Evolutionary conservation across 2,888 invertebrate species (phyloP), one percentile per base, ranked within the genome.

Genomic region (Biston stratarius): DNA sequence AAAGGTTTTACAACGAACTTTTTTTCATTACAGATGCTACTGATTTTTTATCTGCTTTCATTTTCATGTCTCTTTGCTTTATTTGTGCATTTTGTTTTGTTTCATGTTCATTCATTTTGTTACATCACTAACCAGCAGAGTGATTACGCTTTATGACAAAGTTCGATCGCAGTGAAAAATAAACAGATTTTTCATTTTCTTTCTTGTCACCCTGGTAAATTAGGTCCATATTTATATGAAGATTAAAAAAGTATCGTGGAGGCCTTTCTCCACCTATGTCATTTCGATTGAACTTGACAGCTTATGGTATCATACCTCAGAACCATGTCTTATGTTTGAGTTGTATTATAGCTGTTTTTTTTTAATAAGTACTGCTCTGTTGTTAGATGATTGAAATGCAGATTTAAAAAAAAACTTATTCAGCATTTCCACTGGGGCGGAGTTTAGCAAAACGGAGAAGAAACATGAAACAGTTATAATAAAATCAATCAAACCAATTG

Each of bases 51-150:
- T 51, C 34, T 51, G 45, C 45, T 45, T 55, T 42, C 42, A 44
- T 33, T n/a, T 12, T n/a, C 40, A 40, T 44, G 24, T 36, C 49
- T 51, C 34, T 40, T 49, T 55, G 47, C 42, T 47, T 52, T 55
- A 40, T n/a, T 24, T 55, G 45, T 62, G 44, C 15, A 12, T 53
- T 45, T 53, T 58, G 52, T 52, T 56, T 58, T 45, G 40, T 14
- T 34, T 64, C 48, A 14, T 61, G 2, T 44, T 62, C 42, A 52
- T 59, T n/a, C 33, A 55, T 55, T 53, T 38, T 44, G 57, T 47
- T 48, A 11, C 36, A 33, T 42, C 42, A 33, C 55, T 55, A 44
- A 55, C 55, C 24, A 24, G 24, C 15, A 11, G 9, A 33, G 12
- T 12, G 24, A 42, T 42, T 33, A 8, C 14, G 53, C 51, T 53